Evolutionary conservation across 2,797 vertebrate species (phyloP).

Genomic region (Mormyrops attenuatus): DNA sequence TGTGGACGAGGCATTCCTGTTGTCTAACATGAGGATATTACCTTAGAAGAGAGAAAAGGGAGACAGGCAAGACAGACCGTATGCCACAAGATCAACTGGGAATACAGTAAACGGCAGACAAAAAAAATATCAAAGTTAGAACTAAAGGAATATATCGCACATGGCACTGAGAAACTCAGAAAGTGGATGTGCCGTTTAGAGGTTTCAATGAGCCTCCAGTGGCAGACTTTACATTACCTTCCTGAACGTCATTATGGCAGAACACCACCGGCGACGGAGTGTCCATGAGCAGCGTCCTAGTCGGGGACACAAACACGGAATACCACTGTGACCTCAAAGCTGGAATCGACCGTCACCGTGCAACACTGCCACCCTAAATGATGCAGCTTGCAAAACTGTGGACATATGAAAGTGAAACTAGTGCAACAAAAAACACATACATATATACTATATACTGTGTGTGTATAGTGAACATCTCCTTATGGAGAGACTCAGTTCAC

Average conservation of each 20-base stretch:
- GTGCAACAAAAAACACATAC: not conserved
- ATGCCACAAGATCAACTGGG: not conserved
- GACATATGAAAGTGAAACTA: not conserved
- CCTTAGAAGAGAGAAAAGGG: slow-evolving; percentile 52
- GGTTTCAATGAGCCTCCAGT: not conserved
- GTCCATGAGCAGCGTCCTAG: slow-evolving; percentile 68
- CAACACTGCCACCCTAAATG: not conserved
- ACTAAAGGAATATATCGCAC: not conserved
- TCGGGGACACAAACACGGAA: not conserved
- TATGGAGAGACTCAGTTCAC: not conserved
- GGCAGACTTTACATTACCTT: slow-evolving; percentile 65
- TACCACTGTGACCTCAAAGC: not conserved
- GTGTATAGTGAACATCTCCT: not conserved
- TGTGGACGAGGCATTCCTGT: slow-evolving; percentile 39
- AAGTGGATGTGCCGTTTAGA: not conserved
- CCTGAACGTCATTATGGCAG: slow-evolving; percentile 91
- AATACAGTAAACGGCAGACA: not conserved
- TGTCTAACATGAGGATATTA: slow-evolving; percentile 77
- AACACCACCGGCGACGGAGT: slow-evolving; percentile 87
- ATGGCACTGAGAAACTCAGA: not conserved
- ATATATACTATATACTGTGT: not conserved
- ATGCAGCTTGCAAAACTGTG: not conserved
- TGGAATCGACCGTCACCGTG: not conserved
- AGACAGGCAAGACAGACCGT: not conserved
- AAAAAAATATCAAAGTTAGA: not conserved